Evolutionary conservation across 2,888 invertebrate genomes (phyloP).

Genomic region (Oscheius sp.): DNA sequence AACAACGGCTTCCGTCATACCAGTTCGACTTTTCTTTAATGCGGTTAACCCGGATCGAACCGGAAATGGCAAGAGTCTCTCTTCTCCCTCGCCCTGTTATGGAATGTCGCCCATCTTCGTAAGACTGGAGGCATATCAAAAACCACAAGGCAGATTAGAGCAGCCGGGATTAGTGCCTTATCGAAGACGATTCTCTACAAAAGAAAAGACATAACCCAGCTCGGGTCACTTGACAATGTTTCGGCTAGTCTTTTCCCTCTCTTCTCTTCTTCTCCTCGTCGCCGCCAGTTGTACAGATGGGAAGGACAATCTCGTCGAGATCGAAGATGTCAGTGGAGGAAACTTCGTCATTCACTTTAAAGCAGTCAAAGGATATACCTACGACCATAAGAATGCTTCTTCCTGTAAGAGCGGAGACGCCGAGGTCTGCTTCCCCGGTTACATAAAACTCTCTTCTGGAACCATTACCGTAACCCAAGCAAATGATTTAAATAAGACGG

Average conservation of each 20-base stretch:
- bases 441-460: conserved; percentile 14
- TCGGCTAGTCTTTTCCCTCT: not conserved
- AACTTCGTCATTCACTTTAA: conserved; percentile 18
- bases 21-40: not conserved
- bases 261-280: not conserved
- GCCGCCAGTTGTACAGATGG: conserved; percentile 26
- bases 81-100: too few species aligned
- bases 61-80: not conserved
- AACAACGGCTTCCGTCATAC: not conserved
- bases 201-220: not conserved
- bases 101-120: too few species aligned
- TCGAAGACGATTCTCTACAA: too few species aligned
- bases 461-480: conserved; percentile 2
- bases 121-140: too few species aligned
- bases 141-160: too few species aligned
- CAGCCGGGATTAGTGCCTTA: too few species aligned
- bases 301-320: conserved; percentile 23
- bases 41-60: not conserved
- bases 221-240: not conserved
- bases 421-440: conserved; percentile 10
- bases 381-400: conserved; percentile 7
- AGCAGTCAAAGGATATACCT: conserved; percentile 11
- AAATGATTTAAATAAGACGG: not conserved
- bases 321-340: conserved; percentile 20
- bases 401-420: conserved; percentile 11